Base-by-base conservation (phyloP, 2,888 invertebrate genomes). In the Argyra leucocephala region DNA sequence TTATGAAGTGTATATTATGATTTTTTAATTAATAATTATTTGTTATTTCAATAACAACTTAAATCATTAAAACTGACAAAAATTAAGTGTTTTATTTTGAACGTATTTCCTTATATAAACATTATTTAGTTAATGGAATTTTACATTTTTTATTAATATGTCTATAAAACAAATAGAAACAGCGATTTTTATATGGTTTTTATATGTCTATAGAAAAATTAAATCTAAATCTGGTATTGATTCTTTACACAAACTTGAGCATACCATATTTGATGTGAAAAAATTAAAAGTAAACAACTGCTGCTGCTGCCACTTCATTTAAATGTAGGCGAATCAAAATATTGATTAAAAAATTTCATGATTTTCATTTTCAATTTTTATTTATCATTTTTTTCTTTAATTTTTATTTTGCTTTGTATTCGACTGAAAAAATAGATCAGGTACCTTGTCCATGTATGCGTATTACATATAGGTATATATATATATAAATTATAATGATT, bases 311-410 rank as follows among this genome's bases (percentile, higher is more conserved):
- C 18, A 48, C 48, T 48, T 48, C 18, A 48, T 48, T 48, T 48
- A n/a, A 48, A 48, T 48, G 48, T 48, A 48, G 48, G 48, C 48
- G 48, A 48, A 48, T 48, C 48, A 9, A 48, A 48, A 48, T 48
- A 48, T 48, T 48, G 48, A 48, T 48, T 48, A 48, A 48, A 48
- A 48, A 31, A 48, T n/a, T 48, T 48, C 48, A 48, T 37, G 37
- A 37, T 18, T 48, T 48, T n/a, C n/a, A 48, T 48, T 48, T 48
- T 48, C 48, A 48, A 1, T 48, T 48, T 48, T 2, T 48, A 12
- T n/a, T 48, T 15, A 18, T 48, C 18, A 9, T 37, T 10, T 37
- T 37, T 37, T 48, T 48, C 18, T 48, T 48, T 48, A 18, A 2
- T 48, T 18, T 48, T 15, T 48, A 18, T 48, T 15, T 18, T 48